These are phyloP conservation scores for Oophaga pumilio DNA, from an alignment of 2,113 vertebrate species.

Conservation along the genomic window DNA sequence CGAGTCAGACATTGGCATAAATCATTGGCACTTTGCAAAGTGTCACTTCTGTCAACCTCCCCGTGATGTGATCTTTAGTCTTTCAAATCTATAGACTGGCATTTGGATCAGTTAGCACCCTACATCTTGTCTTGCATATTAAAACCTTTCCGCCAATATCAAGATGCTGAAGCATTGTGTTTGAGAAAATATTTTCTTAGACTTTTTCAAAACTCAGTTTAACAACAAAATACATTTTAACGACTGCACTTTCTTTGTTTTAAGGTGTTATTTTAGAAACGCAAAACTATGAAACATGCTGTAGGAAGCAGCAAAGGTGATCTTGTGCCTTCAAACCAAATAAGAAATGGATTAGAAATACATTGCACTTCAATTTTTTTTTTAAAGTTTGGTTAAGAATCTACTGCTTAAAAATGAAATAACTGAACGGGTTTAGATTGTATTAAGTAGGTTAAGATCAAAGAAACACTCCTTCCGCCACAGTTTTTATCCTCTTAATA, in stretches of 20 bases:
- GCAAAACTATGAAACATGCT: neutral
- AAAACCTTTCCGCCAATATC: conserved; percentile 81
- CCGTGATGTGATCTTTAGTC: conserved; percentile 99
- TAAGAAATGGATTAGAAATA: neutral
- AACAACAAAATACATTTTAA: conserved; percentile 58
- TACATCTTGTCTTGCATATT: conserved; percentile 87
- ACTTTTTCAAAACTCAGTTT: conserved; percentile 75
- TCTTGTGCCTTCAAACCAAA: neutral
- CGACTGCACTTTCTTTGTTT: conserved; percentile 28
- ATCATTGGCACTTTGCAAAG: conserved; percentile 91
- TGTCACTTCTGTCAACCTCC: conserved; percentile 94
- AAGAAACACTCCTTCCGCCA: too few species aligned
- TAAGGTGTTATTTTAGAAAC: neutral
- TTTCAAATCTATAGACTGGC: conserved; percentile 99
- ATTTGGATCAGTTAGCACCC: conserved; percentile 92
- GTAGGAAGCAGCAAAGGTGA: neutral
- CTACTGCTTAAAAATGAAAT: neutral
- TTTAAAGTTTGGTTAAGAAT: neutral
- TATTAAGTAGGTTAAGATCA: neutral
- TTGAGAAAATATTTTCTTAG: conserved; percentile 78
- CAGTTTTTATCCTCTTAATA: too few species aligned
- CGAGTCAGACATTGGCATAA: conserved; percentile 91
- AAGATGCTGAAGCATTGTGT: conserved; percentile 78
- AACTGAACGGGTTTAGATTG: neutral
- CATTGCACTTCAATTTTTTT: neutral